Evolutionary conservation across 2,113 vertebrate genomes (phyloP).

Genomic region (Sprattus sprattus): DNA sequence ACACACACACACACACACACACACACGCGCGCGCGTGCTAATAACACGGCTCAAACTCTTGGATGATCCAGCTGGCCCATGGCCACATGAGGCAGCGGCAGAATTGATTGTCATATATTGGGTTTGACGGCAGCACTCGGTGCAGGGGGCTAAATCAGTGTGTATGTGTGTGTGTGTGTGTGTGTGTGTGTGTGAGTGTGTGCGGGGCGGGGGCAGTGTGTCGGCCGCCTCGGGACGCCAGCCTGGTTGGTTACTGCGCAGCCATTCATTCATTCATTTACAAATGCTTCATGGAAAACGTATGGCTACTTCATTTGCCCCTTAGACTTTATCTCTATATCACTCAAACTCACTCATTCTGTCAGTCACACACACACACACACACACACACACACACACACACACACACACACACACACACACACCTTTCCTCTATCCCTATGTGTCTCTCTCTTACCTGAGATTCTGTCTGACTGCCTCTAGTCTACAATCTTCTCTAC

Average conservation of each 20-base stretch:
- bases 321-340: not conserved
- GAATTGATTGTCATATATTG: conserved; percentile 45
- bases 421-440: no score
- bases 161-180: no score
- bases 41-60: conserved; percentile 26
- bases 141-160: conserved; percentile 27
- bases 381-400: no score
- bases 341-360: not conserved
- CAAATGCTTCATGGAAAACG: conserved; percentile 1
- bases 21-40: not conserved
- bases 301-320: not conserved
- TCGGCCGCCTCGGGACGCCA: not conserved
- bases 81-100: conserved; percentile 30
- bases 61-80: conserved; percentile 20
- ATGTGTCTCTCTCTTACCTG: not conserved
- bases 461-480: conserved; percentile 4
- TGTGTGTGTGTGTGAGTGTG: no score
- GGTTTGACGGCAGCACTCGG: conserved; percentile 34
- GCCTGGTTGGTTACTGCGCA: conserved; percentile 28
- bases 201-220: no score
- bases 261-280: not conserved
- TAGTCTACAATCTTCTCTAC: not conserved
- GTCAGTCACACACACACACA: no score
- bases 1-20: no score
- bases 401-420: no score